Conservation (phyloP, 2,888 invertebrate genomes). For the Ligdia adustata region DNA sequence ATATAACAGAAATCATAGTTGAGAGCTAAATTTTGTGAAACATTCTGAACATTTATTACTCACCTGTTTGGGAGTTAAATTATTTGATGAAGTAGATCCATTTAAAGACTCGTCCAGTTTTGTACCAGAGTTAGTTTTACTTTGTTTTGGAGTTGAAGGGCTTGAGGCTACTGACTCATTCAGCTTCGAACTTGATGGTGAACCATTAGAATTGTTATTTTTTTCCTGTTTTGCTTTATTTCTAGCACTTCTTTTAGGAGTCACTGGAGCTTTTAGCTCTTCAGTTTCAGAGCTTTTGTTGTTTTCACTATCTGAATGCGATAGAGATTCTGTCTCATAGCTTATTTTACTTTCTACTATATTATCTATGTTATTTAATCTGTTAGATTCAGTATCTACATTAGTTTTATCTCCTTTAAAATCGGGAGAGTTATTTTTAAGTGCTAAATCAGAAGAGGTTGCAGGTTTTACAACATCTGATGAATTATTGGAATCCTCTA, state of each 20-base stretch:
- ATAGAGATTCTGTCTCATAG: conserved; percentile 20
- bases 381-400: not conserved
- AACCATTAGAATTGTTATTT: conserved; percentile 48
- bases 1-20: too few relatives aligned
- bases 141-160: conserved; percentile 58
- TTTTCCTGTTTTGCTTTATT: conserved; percentile 53
- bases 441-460: not conserved
- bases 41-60: conserved; percentile 1
- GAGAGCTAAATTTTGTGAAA: too few relatives aligned
- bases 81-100: conserved; percentile 50
- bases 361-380: too few relatives aligned
- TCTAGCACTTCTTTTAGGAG: conserved; percentile 58
- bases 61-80: conserved; percentile 72
- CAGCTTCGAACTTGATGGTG: conserved; percentile 46
- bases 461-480: conserved; percentile 25
- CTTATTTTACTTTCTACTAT: conserved; percentile 15
- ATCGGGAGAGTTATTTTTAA: not conserved
- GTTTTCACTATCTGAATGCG: conserved; percentile 16
- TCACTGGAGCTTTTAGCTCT: conserved; percentile 33
- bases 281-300: conserved; percentile 8
- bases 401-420: not conserved
- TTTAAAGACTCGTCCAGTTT: conserved; percentile 59
- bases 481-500: conserved; percentile 47
- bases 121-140: conserved; percentile 52
- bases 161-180: conserved; percentile 56